Evolutionary conservation across 2,797 vertebrate species (phyloP), one percentile per base, ranked within the genome.

Genomic region (Macrochelys suwanniensis): DNA sequence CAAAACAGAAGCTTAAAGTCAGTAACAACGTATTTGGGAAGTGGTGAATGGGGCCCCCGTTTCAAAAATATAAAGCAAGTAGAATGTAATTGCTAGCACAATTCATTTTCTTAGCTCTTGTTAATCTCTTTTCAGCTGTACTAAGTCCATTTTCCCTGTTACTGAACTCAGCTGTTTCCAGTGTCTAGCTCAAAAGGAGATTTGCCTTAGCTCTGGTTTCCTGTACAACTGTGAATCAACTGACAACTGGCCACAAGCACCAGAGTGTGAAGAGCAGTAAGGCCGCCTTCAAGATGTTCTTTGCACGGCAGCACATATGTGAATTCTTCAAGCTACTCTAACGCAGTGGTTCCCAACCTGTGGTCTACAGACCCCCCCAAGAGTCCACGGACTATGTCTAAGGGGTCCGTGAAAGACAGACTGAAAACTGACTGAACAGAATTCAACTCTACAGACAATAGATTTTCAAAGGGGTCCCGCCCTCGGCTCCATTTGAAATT

Each of bases 201-300:
- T 47, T 56, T 83, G 82, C 80, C 74, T 77, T 65, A 31, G 61
- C 56, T 37, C 57, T 80, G 0, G 2, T 50, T 77, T 88, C 74
- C 71, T 17, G 49, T 85, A 9, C 47, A 33, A 7, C 76, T 16
- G 28, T 19, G n/a, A 9, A 61, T 7, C 19, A 19, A 26, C 57
- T 2, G 4, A 0, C 3, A 6, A 3, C 19, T 1, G 2, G 45
- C 3, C 47, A 9, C 1, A 1, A 87, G 21, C 19, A 25, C 11
- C 4, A 2, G 12, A 85, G 61, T 4, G 0, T 16, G 74, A 54
- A 76, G 2, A 45, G 21, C 10, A 79, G 4, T 85, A 1, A 17
- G 54, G 45, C 19, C 13, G 37, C 71, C 33, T 56, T 56, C 50
- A 56, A 5, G 12, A 49, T 19, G 28, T 1, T 0, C 59, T 37